Conservation (phyloP, 2,888 invertebrate genomes). For the Melitaea athalia region DNA sequence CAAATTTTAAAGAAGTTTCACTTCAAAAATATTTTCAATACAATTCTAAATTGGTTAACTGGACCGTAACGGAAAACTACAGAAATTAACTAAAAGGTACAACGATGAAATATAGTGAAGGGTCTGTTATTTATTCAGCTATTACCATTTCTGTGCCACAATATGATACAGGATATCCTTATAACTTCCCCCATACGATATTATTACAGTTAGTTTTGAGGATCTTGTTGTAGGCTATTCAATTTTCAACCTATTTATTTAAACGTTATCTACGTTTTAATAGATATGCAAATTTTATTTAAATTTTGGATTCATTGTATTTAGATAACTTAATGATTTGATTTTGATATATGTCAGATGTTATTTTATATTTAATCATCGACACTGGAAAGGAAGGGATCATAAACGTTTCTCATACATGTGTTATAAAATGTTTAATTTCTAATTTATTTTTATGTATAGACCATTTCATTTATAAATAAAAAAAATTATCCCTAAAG, state of each 20-base stretch:
- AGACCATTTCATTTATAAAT: too few species aligned
- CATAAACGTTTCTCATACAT: too few species aligned
- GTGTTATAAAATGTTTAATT: too few species aligned
- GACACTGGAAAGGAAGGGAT: too few species aligned
- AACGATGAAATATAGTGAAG: conserved; percentile 43
- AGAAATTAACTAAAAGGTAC: conserved; percentile 22
- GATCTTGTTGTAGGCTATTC: conserved; percentile 26
- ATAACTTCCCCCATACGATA: conserved; percentile 48
- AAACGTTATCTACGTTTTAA: not conserved
- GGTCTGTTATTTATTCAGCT: conserved; percentile 60
- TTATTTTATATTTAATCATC: not conserved
- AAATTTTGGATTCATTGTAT: not conserved
- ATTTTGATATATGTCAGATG: not conserved
- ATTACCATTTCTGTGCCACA: conserved; percentile 64
- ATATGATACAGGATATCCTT: conserved; percentile 63
- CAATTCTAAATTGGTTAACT: too few species aligned
- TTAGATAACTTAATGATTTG: not conserved
- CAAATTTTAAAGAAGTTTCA: too few species aligned
- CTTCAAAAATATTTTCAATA: too few species aligned
- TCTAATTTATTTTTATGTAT: too few species aligned
- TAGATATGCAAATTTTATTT: not conserved
- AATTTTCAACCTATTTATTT: conserved; percentile 18
- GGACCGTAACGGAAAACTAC: too few species aligned
- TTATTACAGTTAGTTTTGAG: conserved; percentile 33
- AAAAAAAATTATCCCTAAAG: too few species aligned